Percentiles rank a stretch among this genome's conserved stretches.
These are phyloP conservation scores for Sardina pilchardus DNA, from an alignment of 2,113 vertebrate genomes.

Conservation along the genomic window DNA sequence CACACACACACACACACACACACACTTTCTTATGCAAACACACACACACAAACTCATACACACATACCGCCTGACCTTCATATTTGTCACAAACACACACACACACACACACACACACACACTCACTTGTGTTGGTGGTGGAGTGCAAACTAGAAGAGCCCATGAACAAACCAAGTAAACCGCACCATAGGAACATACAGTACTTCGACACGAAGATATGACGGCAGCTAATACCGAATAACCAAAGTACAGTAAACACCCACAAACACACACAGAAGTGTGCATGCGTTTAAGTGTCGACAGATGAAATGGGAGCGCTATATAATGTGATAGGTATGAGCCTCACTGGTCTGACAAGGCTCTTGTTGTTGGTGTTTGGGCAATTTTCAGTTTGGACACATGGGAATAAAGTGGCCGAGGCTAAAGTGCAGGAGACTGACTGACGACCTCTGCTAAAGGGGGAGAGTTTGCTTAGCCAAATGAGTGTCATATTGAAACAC, in stretches of 20 bases:
- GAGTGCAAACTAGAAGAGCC: neutral
- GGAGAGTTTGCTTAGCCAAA: neutral
- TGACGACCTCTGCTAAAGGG: neutral
- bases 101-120: neutral
- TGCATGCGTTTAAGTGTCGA: neutral
- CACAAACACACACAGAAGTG: constrained; percentile 6
- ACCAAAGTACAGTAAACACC: constrained; percentile 8
- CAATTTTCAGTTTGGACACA: neutral
- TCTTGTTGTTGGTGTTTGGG: neutral
- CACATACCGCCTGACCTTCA: constrained; percentile 48
- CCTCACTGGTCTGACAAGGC: neutral
- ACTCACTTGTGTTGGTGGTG: neutral
- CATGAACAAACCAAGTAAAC: neutral
- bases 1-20: constrained; percentile 10
- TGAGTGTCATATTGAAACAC: constrained; percentile 46
- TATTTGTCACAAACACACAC: neutral
- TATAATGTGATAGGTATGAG: neutral
- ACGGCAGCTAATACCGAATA: constrained; percentile 26
- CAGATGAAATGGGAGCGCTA: neutral
- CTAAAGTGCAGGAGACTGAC: neutral
- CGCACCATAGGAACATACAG: neutral
- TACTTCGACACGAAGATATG: neutral
- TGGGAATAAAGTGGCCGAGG: neutral
- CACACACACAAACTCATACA: neutral
- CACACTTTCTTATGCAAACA: too few species aligned